These are phyloP conservation scores for Monarcha castaneiventris DNA, from an alignment of 2,113 vertebrate genomes.

Conservation along the genomic window DNA sequence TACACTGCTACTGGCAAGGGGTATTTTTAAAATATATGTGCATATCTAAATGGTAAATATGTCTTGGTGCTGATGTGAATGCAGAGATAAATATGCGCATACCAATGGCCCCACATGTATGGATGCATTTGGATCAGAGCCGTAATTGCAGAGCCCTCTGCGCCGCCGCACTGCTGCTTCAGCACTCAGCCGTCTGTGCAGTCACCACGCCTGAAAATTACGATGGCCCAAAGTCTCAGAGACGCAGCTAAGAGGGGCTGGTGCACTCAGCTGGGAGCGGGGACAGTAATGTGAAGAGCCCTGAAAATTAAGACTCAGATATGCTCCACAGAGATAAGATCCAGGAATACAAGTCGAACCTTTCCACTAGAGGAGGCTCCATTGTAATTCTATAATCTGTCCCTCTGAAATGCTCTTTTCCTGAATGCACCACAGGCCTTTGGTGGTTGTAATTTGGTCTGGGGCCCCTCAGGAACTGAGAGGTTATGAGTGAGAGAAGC, in stretches of 20 bases:
- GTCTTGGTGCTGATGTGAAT: constrained; percentile 35
- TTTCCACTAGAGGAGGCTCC: not conserved
- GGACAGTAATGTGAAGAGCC: not conserved
- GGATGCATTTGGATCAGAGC: constrained; percentile 53
- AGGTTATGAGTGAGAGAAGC: not conserved
- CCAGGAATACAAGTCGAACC: not conserved
- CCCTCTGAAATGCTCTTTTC: not conserved
- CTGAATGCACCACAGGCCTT: not conserved
- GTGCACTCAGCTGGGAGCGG: not conserved
- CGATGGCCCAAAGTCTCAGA: not conserved
- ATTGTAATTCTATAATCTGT: not conserved
- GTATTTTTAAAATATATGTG: constrained; percentile 60
- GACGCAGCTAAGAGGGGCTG: not conserved
- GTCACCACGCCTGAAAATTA: not conserved
- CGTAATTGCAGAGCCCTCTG: constrained; percentile 8
- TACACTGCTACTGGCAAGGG: constrained; percentile 45
- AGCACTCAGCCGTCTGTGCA: not conserved
- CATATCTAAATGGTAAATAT: constrained; percentile 53
- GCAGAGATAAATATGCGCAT: constrained; percentile 68
- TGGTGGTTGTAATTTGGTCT: not conserved
- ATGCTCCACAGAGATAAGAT: not conserved
- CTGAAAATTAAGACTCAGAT: not conserved
- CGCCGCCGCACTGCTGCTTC: not conserved
- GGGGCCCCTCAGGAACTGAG: not conserved
- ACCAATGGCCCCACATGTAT: constrained; percentile 30